Base-by-base conservation (phyloP, 1,140 invertebrate species). In the Achroia grisella region DNA sequence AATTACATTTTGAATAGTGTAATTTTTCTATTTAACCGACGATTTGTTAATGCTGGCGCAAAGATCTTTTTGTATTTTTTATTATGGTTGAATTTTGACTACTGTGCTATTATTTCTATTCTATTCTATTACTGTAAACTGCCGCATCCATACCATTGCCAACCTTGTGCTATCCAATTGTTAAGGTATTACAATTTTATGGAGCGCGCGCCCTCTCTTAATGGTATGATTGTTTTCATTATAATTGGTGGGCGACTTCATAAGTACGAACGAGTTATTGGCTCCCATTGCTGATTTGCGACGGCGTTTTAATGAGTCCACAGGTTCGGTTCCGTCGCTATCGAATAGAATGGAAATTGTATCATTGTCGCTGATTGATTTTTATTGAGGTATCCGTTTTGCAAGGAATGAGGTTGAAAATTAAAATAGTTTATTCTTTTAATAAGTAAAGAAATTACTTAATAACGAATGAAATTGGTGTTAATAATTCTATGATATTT, bases 221-320 rank as follows among this genome's bases (percentile, higher is more conserved):
- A 65, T 64, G 62, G 62, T 56, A 65, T 69, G 65, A 69, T 69
- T 69, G 65, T 69, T 44, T 62, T 64, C 65, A 56, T 60, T 62
- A 65, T 69, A 69, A 69, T 69, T 69, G 65, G 56, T 39, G 43
- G 52, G 37, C 45, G 44, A 46, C 55, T 51, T 65, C 62, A 65
- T 69, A 62, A 56, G 52, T 69, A 36, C 33, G 17, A n/a, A 28
- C 35, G 36, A 62, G 50, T 62, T 69, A 69, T 62, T 47, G 55
- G 44, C 44, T 52, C 39, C 37, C 39, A 23, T 46, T 40, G 28
- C 50, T 65, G 54, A 65, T 61, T 61, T 61, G 41, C 34, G 41
- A 34, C 5, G 33, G 41, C 34, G 34, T 27, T 44, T 44, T 44
- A 44, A 44, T 44, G 41, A 44, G 41, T 44, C 32, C 41, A 31